Base-by-base conservation (phyloP, 1,140 invertebrate genomes). In the Caenorhabditis inopinata region DNA sequence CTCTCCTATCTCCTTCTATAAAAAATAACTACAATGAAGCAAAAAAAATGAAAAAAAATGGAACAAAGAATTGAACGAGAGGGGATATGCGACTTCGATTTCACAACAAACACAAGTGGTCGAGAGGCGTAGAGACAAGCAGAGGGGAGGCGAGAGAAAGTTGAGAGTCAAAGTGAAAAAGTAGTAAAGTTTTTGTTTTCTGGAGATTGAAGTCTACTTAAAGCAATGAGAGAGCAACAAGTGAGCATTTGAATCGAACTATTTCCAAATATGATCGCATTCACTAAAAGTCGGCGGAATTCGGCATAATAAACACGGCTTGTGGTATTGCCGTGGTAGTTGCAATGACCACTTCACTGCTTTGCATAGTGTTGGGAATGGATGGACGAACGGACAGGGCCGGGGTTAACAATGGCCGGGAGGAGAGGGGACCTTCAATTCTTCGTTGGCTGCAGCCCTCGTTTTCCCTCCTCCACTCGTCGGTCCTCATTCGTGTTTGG, bases 41-140 rank as follows among this genome's bases (percentile, higher is more conserved):
- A 76, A 18, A 29, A 23, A 16, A 16, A 16, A 32, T 29, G 27
- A 23, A 9, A 49, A 35, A 25, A 51, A 76, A 68, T 5, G 27
- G 32, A 58, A 58, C 51, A 32, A 58, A 21, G 48, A 51, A 25
- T 25, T 51, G 48, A 5, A 51, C 18, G 51, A 58, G 25, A 58
- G 51, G n/a, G 58, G 58, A 68, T 68, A 68, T 68, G 58, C 58
- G 58, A 68, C 58, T 68, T 68, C 32, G 32, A 68, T 68, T 68
- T 68, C 58, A 68, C 58, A 68, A 68, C 51, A 58, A 58, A 58
- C 58, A 68, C 58, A 68, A 38, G 58, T 21, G n/a, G 21, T 21
- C 14, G 14, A 42, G n/a, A 68, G 32, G 23, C 11, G n/a, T 7
- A 42, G 58, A 42, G 58, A 68, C 18, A 68, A 16, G 27, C n/a